Base-by-base conservation (phyloP, 2,113 vertebrate genomes). In the Chinchilla lanigera region DNA sequence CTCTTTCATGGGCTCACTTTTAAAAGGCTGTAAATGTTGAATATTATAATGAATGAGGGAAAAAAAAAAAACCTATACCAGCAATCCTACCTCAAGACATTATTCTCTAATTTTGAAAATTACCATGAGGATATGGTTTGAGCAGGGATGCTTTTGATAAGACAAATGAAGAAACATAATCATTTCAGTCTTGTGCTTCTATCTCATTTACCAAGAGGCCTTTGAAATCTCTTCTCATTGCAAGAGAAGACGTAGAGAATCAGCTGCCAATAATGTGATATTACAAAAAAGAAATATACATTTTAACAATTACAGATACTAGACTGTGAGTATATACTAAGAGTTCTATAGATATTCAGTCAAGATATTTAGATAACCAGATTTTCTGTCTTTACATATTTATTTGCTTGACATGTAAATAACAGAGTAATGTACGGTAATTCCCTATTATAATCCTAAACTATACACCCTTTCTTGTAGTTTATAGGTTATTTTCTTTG, bases 11-110 rank as follows among this genome's bases (percentile, higher is more conserved):
- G 28, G 94, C 11, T 96, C 90, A 35, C 82, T 89, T 89, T 54
- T 69, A 91, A 47, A 91, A 94, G 71, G 41, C 67, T 38, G 67
- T 90, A 61, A 86, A 93, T 86, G 80, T 95, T 93, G 52, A 88
- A 20, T 35, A 35, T 89, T 33, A 28, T 47, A 92, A 92, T 33
- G 5, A 38, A 90, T 54, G 1, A 60, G 33, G 47, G n/a, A n/a
- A n/a, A 96, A 67, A 28, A 30, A 73, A 86, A 85, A 14, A 14
- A 63, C 8, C 44, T 78, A 33, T 1, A 78, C 41, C 75, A 97
- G 87, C 5, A 60, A 47, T 96, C 93, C 24, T 60, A 90, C 96
- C 52, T 41, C 89, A 94, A 75, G 86, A 78, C 41, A 89, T 73
- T 63, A 71, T 80, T 89, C 2, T 28, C 3, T 44, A 10, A 5